phyloP scores from a whole-genome alignment of 2,113 vertebrate species.

The Cryptotis parvus region DNA sequence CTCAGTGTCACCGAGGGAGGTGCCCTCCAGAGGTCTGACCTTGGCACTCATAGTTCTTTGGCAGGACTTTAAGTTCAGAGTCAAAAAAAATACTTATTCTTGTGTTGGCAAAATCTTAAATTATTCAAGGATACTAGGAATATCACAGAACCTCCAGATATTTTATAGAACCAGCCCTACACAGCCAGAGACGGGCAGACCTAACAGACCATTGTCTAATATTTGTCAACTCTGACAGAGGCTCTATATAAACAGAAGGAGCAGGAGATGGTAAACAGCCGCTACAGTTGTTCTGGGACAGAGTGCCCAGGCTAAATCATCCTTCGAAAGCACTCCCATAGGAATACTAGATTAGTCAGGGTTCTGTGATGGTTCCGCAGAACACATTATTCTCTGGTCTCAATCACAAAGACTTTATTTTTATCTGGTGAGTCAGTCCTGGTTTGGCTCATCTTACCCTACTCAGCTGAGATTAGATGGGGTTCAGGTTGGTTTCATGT shows the following conservation, averaged over 20 bases:
- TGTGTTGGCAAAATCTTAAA: slow-evolving; percentile 27
- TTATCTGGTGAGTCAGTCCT: not conserved
- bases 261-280: not conserved
- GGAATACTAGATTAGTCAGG: not conserved
- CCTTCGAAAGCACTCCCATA: not conserved
- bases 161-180: not conserved
- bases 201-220: not conserved
- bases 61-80: slow-evolving; percentile 4
- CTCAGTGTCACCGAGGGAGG: not conserved
- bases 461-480: not conserved
- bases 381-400: not conserved
- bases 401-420: not conserved
- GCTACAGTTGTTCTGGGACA: not conserved
- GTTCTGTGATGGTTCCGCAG: not conserved
- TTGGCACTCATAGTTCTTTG: not conserved
- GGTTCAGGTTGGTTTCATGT: not conserved
- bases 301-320: not conserved
- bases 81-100: slow-evolving; percentile 32
- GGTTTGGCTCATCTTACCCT: not conserved
- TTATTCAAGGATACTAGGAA: not conserved
- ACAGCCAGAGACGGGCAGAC: not conserved
- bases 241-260: not conserved
- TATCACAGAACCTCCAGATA: slow-evolving; percentile 2
- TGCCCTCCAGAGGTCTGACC: not conserved
- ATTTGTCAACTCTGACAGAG: not conserved